Evolutionary conservation across 2,888 invertebrate genomes (phyloP).

Genomic region (Antitype chi): DNA sequence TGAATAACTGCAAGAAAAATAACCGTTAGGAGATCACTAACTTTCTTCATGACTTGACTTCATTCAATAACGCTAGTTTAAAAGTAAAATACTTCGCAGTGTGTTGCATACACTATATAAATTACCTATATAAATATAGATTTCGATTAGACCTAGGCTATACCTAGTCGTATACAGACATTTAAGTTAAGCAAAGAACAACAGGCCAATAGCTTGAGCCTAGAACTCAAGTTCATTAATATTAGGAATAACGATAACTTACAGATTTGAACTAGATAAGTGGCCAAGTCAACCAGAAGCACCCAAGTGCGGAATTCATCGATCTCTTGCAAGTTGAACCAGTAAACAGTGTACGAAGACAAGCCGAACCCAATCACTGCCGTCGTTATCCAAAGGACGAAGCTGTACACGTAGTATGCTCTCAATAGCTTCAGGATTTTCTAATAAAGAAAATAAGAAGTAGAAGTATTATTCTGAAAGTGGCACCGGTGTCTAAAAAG

Average conservation of each 20-base stretch:
- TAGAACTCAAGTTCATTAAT: neutral
- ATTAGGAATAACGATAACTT: conserved; percentile 7
- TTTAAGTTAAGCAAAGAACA: neutral
- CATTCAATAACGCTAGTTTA: neutral
- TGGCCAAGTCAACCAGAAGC: conserved; percentile 33
- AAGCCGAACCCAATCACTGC: conserved; percentile 36
- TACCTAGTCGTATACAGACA: neutral
- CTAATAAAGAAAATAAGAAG: conserved; percentile 24
- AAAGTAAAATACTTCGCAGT: neutral
- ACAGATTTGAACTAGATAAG: conserved; percentile 23
- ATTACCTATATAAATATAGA: neutral
- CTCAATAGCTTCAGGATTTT: conserved; percentile 43
- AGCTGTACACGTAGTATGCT: conserved; percentile 41
- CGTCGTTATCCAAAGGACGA: conserved; percentile 39
- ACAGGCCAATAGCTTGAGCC: neutral
- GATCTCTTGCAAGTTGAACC: conserved; percentile 37
- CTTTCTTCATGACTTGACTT: neutral
- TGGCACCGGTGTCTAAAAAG: neutral
- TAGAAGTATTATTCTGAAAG: neutral
- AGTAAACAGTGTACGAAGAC: conserved; percentile 44
- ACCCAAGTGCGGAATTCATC: conserved; percentile 49
- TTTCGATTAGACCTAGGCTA: neutral
- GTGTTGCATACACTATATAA: no score
- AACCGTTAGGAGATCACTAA: neutral
- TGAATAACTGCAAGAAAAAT: conserved; percentile 57